Evolutionary conservation across 2,113 vertebrate genomes (phyloP).

Genomic region (Pholis gunnellus): DNA sequence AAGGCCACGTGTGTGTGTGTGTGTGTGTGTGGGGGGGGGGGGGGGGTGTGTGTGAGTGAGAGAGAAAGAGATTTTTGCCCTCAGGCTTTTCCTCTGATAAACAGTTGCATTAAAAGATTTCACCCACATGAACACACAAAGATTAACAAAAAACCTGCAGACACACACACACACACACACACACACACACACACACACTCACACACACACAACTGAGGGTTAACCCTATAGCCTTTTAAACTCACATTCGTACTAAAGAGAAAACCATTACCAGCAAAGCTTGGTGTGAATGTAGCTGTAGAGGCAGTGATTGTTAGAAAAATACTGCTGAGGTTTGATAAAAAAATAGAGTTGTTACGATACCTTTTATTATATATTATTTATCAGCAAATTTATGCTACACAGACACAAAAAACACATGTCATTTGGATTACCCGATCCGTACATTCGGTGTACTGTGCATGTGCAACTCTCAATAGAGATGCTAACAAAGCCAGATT

Average conservation of each 20-base stretch:
- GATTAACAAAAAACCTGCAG: conserved; percentile 12
- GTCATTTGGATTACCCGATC: too few species aligned
- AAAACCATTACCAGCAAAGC: conserved; percentile 29
- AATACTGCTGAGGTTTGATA: conserved; percentile 8
- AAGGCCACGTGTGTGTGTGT: conserved; percentile 38
- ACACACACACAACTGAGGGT: conserved; percentile 2
- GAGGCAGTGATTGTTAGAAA: conserved; percentile 9
- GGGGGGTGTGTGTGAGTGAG: conserved; percentile 1
- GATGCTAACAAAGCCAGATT: too few species aligned
- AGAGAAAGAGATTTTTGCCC: conserved; percentile 43
- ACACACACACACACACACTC: conserved; percentile 18
- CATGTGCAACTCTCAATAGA: too few species aligned
- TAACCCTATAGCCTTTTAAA: conserved; percentile 46
- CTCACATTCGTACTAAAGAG: conserved; percentile 7
- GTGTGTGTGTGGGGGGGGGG: conserved; percentile 4
- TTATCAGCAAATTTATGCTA: not conserved
- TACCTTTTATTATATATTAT: not conserved
- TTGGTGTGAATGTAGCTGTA: conserved; percentile 13
- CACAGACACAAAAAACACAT: not conserved
- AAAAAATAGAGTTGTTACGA: not conserved
- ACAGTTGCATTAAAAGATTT: conserved; percentile 71
- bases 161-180: conserved; percentile 1
- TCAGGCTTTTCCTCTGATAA: conserved; percentile 64
- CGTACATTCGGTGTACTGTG: too few species aligned
- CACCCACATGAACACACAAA: conserved; percentile 43